Base-by-base conservation (phyloP, 2,888 invertebrate species). In the Nomada flava region DNA sequence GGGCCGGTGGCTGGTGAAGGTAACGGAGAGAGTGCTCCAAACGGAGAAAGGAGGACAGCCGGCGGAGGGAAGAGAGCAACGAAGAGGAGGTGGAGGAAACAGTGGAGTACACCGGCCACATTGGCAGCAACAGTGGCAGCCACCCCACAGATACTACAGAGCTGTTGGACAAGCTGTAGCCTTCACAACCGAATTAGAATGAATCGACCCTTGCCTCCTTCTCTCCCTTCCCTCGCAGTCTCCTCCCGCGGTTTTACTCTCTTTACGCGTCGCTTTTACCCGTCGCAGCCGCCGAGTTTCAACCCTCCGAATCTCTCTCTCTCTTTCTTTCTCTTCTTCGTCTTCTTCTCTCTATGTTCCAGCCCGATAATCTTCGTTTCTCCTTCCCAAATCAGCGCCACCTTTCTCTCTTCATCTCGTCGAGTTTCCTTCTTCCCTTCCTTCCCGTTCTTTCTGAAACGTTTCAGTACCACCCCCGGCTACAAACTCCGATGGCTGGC, bases 161-260 rank as follows among this genome's bases (percentile, higher is more conserved):
- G 92, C 91, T 93, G 93, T 93, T 89, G 91, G 92, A 93, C 93
- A 93, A 91, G 93, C 92, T 93, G 93, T 93, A 92, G 90, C 92
- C 91, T 93, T 93, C 93, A 92, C 86, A 89, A 89, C 89, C 88
- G 91, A 92, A 93, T 93, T 92, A 92, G 92, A 93, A 93, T 93
- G 91, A 93, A 93, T 93, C 90, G 93, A 92, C 90, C 91, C 87
- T 87, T 85, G 86, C 85, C 88, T 83, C 86, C 64, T 82, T 84
- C 81, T 36, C 82, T 63, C 75, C 69, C 70, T 75, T 5, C 79
- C 77, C 65, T 76, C 82, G 20, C 82, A 62, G 63, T 52, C 79
- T 74, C 75, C 64, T 69, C 62, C 69, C 72, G 74, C 73, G 79
- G 76, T 86, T 81, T 83, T 86, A 78, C 80, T 80, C 86, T 82